A percentile compares a stretch with the other conserved stretches of the same genome.
phyloP scores from a whole-genome alignment of 2,888 invertebrate species.

The Oscheius sp. region DNA sequence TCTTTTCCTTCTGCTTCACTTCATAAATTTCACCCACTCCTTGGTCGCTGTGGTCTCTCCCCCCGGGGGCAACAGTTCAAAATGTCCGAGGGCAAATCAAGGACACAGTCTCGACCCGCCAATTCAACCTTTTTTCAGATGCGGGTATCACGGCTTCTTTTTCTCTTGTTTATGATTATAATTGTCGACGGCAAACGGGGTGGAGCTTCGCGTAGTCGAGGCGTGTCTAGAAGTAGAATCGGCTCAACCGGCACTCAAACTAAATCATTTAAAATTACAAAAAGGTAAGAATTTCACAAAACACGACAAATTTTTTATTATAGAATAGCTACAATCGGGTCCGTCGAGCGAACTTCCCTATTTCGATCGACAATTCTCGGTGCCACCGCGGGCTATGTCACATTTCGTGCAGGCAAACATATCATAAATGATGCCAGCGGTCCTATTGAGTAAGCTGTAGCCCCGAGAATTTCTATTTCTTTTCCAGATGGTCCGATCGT shows the following conservation, averaged over 20 bases:
- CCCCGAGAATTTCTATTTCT: background rate
- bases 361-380: constrained; percentile 54
- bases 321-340: constrained; percentile 52
- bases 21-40: background rate
- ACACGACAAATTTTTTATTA: background rate
- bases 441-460: constrained; percentile 45
- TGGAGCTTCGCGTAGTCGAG: constrained; percentile 13
- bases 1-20: constrained; percentile 10
- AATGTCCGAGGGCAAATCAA: too few species aligned
- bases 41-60: too few species aligned
- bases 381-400: constrained; percentile 48
- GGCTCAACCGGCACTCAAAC: background rate
- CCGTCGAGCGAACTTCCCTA: constrained; percentile 49
- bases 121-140: constrained; percentile 10
- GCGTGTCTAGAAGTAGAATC: background rate
- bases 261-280: constrained; percentile 12
- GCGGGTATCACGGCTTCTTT: constrained; percentile 20
- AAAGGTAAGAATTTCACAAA: background rate
- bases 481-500: constrained; percentile 45
- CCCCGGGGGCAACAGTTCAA: too few species aligned
- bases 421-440: constrained; percentile 45
- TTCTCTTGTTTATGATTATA: constrained; percentile 21
- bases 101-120: background rate
- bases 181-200: constrained; percentile 23
- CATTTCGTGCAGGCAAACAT: constrained; percentile 47